Percentiles rank a stretch among this genome's conserved stretches.
Conservation (phyloP, 2,888 invertebrate genomes). For the Caenorhabditis virilis region DNA sequence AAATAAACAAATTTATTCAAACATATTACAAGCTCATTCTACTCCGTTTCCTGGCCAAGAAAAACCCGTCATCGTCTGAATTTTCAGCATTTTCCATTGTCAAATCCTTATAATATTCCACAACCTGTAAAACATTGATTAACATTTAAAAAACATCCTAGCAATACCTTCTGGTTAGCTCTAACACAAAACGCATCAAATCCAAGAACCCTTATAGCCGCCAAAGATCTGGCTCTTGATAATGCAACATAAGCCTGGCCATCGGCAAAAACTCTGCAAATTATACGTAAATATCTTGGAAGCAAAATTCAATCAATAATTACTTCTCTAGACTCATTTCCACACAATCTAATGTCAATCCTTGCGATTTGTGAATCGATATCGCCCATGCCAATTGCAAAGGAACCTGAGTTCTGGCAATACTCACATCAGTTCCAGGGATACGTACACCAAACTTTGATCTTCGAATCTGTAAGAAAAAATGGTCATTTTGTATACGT, state of each 20-base stretch:
- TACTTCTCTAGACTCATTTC: slow-evolving; percentile 46
- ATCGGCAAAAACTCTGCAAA: slow-evolving; percentile 82
- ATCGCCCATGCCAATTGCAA: slow-evolving; percentile 94
- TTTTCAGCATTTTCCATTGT: slow-evolving; percentile 10
- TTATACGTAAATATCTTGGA: slow-evolving; percentile 54
- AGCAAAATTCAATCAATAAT: slow-evolving; percentile 68
- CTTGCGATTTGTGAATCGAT: slow-evolving; percentile 89
- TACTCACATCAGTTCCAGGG: slow-evolving; percentile 69
- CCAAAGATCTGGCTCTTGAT: slow-evolving; percentile 85
- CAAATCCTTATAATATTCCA: slow-evolving; percentile 33
- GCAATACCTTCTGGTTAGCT: slow-evolving; percentile 45
- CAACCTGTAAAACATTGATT: slow-evolving; percentile 24
- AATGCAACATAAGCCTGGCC: slow-evolving; percentile 95
- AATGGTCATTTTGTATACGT: neutral
- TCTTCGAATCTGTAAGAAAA: slow-evolving; percentile 28
- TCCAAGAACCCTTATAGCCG: slow-evolving; percentile 41
- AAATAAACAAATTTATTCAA: neutral
- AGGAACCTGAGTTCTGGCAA: slow-evolving; percentile 77
- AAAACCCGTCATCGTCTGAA: slow-evolving; percentile 17
- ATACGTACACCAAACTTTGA: slow-evolving; percentile 79
- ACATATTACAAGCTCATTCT: slow-evolving; percentile 7
- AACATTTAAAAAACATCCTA: no score
- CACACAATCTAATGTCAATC: slow-evolving; percentile 54
- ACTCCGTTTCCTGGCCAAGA: slow-evolving; percentile 16
- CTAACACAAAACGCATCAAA: slow-evolving; percentile 48